Conservation (phyloP, 2,888 invertebrate species). For the Hanleya hanleyi region DNA sequence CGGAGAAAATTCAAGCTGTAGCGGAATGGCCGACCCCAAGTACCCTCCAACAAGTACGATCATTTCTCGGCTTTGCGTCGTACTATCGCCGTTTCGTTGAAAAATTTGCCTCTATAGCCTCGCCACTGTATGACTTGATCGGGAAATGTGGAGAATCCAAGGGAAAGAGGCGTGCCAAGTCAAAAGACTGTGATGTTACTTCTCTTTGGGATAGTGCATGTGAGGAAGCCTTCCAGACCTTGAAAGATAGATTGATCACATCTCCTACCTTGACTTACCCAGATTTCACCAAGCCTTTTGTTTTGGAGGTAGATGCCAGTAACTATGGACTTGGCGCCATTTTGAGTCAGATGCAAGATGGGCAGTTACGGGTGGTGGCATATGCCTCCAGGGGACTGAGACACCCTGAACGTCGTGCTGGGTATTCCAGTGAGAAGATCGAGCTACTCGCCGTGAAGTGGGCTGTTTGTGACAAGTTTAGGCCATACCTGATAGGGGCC, state of each 20-base stretch:
- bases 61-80: slow-evolving; percentile 28
- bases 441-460: slow-evolving; percentile 38
- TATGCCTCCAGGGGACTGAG: slow-evolving; percentile 9
- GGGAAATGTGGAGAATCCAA: slow-evolving; percentile 10
- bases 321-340: slow-evolving; percentile 27
- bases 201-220: slow-evolving; percentile 23
- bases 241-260: slow-evolving; percentile 28
- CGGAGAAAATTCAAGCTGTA: slow-evolving; percentile 17
- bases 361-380: slow-evolving; percentile 25
- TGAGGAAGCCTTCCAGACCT: slow-evolving; percentile 26
- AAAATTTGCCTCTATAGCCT: slow-evolving; percentile 18
- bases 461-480: slow-evolving; percentile 35
- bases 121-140: slow-evolving; percentile 21
- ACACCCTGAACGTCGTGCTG: slow-evolving; percentile 18
- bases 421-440: slow-evolving; percentile 33
- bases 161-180: neutral
- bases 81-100: slow-evolving; percentile 35
- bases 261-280: slow-evolving; percentile 34
- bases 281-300: slow-evolving; percentile 20
- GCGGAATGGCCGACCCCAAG: slow-evolving; percentile 24
- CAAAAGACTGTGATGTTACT: neutral
- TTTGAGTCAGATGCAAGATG: slow-evolving; percentile 22
- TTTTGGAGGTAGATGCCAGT: slow-evolving; percentile 23
- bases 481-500: slow-evolving; percentile 23
- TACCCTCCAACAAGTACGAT: slow-evolving; percentile 20